These are phyloP conservation scores for Protobothrops flavoviridis DNA, from an alignment of 2,113 vertebrate species.

Conservation along the genomic window DNA sequence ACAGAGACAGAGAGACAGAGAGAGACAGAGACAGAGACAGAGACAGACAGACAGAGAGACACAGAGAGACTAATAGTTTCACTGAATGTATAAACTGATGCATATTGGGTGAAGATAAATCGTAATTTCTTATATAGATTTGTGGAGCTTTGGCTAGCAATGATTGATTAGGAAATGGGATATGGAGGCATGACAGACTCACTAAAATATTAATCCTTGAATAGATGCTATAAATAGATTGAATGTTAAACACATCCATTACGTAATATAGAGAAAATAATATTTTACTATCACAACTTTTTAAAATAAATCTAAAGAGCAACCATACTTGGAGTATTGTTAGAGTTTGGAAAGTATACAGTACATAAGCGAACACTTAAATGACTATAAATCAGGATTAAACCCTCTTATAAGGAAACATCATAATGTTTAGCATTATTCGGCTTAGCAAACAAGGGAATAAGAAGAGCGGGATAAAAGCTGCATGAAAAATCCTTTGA, in stretches of 20 bases:
- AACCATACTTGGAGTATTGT: neutral
- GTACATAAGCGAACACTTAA: neutral
- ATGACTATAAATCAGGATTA: neutral
- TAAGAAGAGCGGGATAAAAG: neutral
- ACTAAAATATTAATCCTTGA: neutral
- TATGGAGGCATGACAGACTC: neutral
- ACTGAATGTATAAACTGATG: neutral
- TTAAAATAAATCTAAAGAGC: neutral
- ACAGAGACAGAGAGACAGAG: neutral
- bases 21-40: accelerated
- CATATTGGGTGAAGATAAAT: neutral
- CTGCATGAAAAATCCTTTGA: neutral
- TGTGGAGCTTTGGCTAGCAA: neutral
- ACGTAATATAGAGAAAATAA: neutral
- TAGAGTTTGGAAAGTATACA: neutral
- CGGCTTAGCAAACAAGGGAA: neutral
- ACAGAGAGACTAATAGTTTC: neutral
- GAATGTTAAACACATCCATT: neutral
- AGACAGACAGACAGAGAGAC: accelerated
- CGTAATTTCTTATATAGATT: neutral
- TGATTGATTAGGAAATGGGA: neutral
- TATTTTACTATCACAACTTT: neutral
- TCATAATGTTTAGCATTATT: neutral
- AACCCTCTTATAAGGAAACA: neutral
- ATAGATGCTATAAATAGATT: neutral